Evolutionary conservation across 2,113 vertebrate genomes (phyloP).

Genomic region (Microcebus lehilahytsara): DNA sequence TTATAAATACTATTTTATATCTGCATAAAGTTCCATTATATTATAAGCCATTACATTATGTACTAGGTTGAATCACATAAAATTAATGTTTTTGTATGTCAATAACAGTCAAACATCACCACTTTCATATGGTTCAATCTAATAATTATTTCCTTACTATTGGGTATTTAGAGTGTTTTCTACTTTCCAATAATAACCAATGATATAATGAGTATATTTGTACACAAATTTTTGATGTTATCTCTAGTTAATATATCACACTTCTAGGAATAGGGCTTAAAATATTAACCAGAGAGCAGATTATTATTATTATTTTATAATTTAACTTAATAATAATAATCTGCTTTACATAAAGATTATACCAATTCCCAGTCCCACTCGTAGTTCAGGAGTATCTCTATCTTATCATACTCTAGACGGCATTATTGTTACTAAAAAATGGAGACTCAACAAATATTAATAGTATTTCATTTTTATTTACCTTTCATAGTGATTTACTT

Average conservation of each 20-base stretch:
- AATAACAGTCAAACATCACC: neutral
- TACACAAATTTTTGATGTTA: neutral
- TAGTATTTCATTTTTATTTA: neutral
- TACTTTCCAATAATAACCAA: neutral
- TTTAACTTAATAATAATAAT: neutral
- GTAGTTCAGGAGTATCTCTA: neutral
- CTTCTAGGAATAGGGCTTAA: too few species aligned
- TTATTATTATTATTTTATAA: too few species aligned
- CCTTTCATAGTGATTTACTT: neutral
- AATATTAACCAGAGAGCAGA: neutral
- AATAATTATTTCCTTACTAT: neutral
- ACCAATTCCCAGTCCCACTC: neutral
- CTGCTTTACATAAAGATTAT: neutral
- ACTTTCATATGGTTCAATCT: neutral
- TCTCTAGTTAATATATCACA: neutral
- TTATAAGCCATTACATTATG: neutral
- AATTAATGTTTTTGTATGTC: neutral
- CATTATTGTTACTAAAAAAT: neutral
- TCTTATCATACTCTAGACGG: neutral
- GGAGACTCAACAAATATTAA: neutral
- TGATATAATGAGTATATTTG: neutral
- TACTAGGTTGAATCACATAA: neutral
- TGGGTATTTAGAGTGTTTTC: neutral
- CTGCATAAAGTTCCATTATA: neutral
- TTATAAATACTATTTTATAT: constrained; percentile 23